Evolutionary conservation across 2,113 vertebrate genomes (phyloP).

Genomic region (Siphamia tubifer): DNA sequence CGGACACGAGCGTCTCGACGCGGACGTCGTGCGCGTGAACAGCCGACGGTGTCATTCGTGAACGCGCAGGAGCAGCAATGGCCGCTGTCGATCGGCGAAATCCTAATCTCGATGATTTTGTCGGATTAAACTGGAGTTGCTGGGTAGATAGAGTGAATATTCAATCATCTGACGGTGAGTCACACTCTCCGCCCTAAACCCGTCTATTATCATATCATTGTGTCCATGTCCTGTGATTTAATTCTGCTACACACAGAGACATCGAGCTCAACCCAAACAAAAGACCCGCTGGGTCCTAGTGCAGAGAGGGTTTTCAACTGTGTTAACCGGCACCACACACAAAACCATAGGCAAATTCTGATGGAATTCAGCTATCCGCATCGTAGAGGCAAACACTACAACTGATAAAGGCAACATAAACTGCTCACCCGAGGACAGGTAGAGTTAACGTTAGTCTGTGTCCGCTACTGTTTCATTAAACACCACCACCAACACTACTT

Average conservation of each 20-base stretch:
- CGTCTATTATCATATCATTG: not conserved
- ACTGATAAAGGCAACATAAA: not conserved
- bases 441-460: not conserved
- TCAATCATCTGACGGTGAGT: slow-evolving; percentile 82
- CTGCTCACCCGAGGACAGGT: not conserved
- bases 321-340: not conserved
- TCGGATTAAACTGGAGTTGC: slow-evolving; percentile 88
- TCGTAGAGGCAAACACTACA: not conserved
- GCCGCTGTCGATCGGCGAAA: slow-evolving; percentile 87
- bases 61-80: slow-evolving; percentile 87
- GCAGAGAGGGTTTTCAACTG: slow-evolving; percentile 58
- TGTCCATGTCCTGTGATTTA: slow-evolving; percentile 17
- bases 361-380: not conserved
- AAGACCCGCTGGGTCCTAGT: slow-evolving; percentile 87
- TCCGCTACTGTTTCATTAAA: not conserved
- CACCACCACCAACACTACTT: not conserved
- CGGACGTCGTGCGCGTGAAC: slow-evolving; percentile 56
- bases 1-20: slow-evolving; percentile 73
- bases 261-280: slow-evolving; percentile 81
- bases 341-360: not conserved
- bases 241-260: slow-evolving; percentile 38
- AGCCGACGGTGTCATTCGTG: slow-evolving; percentile 81
- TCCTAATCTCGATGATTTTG: slow-evolving; percentile 87
- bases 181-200: not conserved
- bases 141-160: slow-evolving; percentile 83